Conservation (phyloP, 37 sponge, comb jelly and placozoan species). For the Diacarnus erythraeanus region DNA sequence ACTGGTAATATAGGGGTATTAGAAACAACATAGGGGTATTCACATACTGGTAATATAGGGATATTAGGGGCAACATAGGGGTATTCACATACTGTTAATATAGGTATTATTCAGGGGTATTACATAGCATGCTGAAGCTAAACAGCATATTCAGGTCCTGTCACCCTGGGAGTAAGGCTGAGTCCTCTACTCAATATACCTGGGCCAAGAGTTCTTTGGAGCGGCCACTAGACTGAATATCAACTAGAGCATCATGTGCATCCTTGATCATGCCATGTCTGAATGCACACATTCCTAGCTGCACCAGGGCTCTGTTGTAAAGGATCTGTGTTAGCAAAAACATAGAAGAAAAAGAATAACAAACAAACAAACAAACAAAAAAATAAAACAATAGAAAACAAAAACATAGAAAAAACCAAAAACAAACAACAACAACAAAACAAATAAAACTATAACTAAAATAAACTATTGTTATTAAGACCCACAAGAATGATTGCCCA, state of each 20-base stretch:
- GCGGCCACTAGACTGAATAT: conserved; percentile 90
- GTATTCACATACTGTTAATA: not conserved
- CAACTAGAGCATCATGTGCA: conserved; percentile 91
- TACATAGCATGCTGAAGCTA: not conserved
- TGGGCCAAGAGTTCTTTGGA: conserved; percentile 97
- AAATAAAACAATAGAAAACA: no score
- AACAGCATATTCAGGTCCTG: no score
- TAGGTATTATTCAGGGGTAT: not conserved
- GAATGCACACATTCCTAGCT: conserved; percentile 99
- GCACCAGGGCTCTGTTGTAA: conserved; percentile 94
- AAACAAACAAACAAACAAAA: not conserved
- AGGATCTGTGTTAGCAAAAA: conserved; percentile 81
- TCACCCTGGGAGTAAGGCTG: no score
- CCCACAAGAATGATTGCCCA: no score
- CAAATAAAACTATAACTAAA: no score
- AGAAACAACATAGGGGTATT: no score
- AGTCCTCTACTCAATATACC: no score
- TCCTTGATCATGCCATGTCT: conserved; percentile 94
- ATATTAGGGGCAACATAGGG: not conserved
- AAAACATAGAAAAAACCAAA: no score
- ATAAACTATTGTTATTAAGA: no score
- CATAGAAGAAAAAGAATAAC: not conserved
- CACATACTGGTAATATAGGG: not conserved
- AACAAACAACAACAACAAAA: no score
- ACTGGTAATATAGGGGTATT: no score